A percentile compares a stretch with the other conserved stretches of the same genome.
Evolutionary conservation across 2,888 invertebrate genomes (phyloP).

Genomic region (Ischnus inquisitorius): DNA sequence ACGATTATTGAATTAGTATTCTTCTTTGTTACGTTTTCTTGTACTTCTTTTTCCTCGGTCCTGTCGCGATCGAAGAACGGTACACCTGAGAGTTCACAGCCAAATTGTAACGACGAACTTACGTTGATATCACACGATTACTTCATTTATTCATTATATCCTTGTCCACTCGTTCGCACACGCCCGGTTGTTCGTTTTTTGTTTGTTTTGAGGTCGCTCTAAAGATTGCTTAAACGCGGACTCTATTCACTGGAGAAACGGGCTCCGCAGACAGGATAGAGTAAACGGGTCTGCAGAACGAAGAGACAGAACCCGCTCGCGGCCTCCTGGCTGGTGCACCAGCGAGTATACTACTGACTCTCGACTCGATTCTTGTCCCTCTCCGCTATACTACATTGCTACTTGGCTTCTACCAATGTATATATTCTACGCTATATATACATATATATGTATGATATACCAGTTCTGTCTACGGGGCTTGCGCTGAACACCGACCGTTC

Average conservation of each 20-base stretch:
- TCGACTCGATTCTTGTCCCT: slow-evolving; percentile 38
- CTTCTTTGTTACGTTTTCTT: slow-evolving; percentile 2
- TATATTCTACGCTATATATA: slow-evolving; percentile 16
- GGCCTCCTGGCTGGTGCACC: slow-evolving; percentile 64
- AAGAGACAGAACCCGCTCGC: slow-evolving; percentile 20
- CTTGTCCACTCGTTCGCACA: neutral
- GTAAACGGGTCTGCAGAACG: slow-evolving; percentile 37
- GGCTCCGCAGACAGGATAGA: slow-evolving; percentile 6
- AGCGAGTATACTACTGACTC: slow-evolving; percentile 67
- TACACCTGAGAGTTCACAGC: slow-evolving; percentile 46
- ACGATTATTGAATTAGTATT: slow-evolving; percentile 4
- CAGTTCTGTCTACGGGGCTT: slow-evolving; percentile 65
- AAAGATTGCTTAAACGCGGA: neutral
- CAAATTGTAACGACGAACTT: slow-evolving; percentile 14
- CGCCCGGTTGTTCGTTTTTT: neutral
- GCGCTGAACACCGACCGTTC: slow-evolving; percentile 52
- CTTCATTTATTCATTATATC: neutral
- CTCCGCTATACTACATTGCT: slow-evolving; percentile 29
- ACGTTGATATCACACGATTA: slow-evolving; percentile 22
- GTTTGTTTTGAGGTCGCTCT: neutral
- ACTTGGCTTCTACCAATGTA: slow-evolving; percentile 30
- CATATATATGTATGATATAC: slow-evolving; percentile 38
- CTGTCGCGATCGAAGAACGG: neutral
- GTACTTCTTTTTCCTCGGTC: neutral
- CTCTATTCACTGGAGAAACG: neutral